A percentile compares a stretch with the other conserved stretches of the same genome.
These are phyloP conservation scores for Sternarchorhynchus goeldii DNA, from an alignment of 2,797 vertebrate genomes.

Conservation along the genomic window DNA sequence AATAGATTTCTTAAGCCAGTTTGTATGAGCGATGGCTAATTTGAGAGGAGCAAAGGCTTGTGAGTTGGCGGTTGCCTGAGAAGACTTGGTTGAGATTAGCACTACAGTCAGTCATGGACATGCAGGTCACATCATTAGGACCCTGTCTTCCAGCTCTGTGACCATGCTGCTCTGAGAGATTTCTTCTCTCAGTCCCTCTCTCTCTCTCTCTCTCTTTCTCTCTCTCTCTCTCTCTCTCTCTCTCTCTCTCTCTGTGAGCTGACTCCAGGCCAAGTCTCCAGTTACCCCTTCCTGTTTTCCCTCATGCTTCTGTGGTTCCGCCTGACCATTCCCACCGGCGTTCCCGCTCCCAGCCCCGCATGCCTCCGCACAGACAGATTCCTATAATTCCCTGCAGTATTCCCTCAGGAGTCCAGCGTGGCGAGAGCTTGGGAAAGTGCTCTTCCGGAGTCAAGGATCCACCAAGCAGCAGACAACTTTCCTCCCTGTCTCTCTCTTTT, in stretches of 20 bases:
- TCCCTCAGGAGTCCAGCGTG: constrained; percentile 66
- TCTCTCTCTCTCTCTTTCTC: constrained; percentile 10
- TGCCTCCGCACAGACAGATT: constrained; percentile 69
- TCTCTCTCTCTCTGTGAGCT: constrained; percentile 34
- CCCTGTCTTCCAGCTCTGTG: neutral
- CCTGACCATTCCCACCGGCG: constrained; percentile 71
- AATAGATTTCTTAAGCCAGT: neutral
- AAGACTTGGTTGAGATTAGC: neutral
- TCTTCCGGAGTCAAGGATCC: constrained; percentile 76
- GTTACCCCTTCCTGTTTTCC: constrained; percentile 59
- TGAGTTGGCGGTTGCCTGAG: neutral
- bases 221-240: constrained; percentile 8
- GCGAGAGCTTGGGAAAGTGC: constrained; percentile 82
- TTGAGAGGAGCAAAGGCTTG: neutral
- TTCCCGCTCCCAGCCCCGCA: constrained; percentile 61
- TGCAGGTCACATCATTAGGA: neutral
- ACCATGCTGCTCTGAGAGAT: neutral
- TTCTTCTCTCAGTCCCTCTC: constrained; percentile 4
- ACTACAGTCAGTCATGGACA: neutral
- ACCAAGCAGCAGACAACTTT: constrained; percentile 57
- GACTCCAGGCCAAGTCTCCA: constrained; percentile 51
- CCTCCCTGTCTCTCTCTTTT: constrained; percentile 33
- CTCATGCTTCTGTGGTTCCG: constrained; percentile 63
- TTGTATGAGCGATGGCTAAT: neutral
- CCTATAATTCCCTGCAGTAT: constrained; percentile 69